Conservation (phyloP, 2,113 vertebrate genomes). For the Thalassarche chlororhynchos region DNA sequence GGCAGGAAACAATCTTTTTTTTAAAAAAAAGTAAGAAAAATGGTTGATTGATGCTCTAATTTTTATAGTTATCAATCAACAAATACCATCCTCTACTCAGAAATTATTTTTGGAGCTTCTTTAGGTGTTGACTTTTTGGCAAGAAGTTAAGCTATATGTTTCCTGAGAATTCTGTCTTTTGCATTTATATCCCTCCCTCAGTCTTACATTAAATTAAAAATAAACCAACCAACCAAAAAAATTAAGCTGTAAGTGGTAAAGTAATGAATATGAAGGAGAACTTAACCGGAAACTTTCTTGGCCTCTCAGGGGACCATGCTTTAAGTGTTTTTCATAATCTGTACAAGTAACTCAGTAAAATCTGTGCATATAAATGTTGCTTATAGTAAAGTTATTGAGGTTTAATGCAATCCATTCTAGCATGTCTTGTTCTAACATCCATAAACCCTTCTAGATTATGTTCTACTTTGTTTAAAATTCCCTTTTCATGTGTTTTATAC, state of each 20-base stretch:
- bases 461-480: slow-evolving; percentile 58
- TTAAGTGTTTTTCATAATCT: slow-evolving; percentile 75
- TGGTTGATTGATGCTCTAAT: slow-evolving; percentile 49
- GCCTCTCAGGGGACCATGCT: slow-evolving; percentile 82
- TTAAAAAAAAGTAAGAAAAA: slow-evolving; percentile 48
- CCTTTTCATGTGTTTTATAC: slow-evolving; percentile 60
- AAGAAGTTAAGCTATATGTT: slow-evolving; percentile 69
- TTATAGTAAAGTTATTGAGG: slow-evolving; percentile 35
- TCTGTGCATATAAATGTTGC: slow-evolving; percentile 69
- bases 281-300: slow-evolving; percentile 80
- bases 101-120: slow-evolving; percentile 67
- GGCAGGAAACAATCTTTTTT: slow-evolving; percentile 43
- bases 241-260: slow-evolving; percentile 48
- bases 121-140: slow-evolving; percentile 75
- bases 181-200: slow-evolving; percentile 41
- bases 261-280: slow-evolving; percentile 47
- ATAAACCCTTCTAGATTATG: slow-evolving; percentile 42
- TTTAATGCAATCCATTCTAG: slow-evolving; percentile 60
- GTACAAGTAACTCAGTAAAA: slow-evolving; percentile 71
- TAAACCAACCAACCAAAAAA: not conserved
- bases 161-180: slow-evolving; percentile 77
- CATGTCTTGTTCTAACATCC: slow-evolving; percentile 49
- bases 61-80: slow-evolving; percentile 70
- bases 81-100: slow-evolving; percentile 54
- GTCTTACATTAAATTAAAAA: slow-evolving; percentile 60